Base-by-base conservation (phyloP, 2,888 invertebrate species). In the Sycophila texana region DNA sequence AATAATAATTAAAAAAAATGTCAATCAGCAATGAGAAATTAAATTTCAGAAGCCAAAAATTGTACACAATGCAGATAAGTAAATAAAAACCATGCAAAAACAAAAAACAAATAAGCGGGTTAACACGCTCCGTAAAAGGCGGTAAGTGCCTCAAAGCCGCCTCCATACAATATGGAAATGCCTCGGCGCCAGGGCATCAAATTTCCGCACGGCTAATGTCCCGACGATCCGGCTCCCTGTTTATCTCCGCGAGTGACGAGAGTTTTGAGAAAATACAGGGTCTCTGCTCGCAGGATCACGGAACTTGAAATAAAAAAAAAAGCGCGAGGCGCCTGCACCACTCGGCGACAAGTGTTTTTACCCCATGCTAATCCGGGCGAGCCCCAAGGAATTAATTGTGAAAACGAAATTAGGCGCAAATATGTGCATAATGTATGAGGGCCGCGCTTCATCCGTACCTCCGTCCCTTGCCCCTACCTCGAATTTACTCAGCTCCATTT, bases 341-440 rank as follows among this genome's bases (percentile, higher is more conserved):
- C 70, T 70, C 51, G 49, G 49, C 71, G 60, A 7, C 20, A 30
- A 55, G 67, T 63, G 22, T 67, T 63, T 78, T 78, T 78, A 30
- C 73, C 68, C 20, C 30, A 74, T 70, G 68, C 74, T 74, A 74
- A 78, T 74, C 60, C 47, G 58, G 22, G 30, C 14, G 60, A 18
- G 39, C 14, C 22, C 49, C 39, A n/a, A 7, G 12, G 60, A 72
- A 68, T 77, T 77, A 80, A 77, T 80, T 77, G 74, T 57, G 18
- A 71, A 66, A 77, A 74, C 65, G 76, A 76, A 77, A 80, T 80
- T 77, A 74, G 66, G 65, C 65, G 65, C 26, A 63, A 80, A 77
- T 74, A 80, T 74, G 74, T 77, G 80, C 74, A 80, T 77, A 70
- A 74, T 77, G 76, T 73, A 80, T 80, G 77, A 80, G 65, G 65